Evolutionary conservation across 2,113 vertebrate species (phyloP).

Genomic region (Carassius auratus): DNA sequence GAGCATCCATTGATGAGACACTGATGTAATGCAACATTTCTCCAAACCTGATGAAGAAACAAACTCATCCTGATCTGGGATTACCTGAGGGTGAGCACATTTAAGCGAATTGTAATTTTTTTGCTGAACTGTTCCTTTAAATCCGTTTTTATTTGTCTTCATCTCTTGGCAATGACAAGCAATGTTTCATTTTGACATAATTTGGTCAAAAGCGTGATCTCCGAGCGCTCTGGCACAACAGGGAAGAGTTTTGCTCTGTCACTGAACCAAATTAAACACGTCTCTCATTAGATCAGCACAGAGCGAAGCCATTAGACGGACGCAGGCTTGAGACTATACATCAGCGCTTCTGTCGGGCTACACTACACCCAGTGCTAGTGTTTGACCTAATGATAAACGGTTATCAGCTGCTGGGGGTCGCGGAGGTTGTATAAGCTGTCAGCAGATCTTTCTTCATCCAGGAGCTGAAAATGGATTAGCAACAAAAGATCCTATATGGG

Average conservation of each 20-base stretch:
- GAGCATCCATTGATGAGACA: too few relatives aligned
- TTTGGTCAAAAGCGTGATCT: not conserved
- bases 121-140: not conserved
- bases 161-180: slow-evolving; percentile 3
- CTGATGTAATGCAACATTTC: too few relatives aligned
- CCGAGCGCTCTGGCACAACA: not conserved
- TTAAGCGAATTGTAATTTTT: too few relatives aligned
- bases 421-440: slow-evolving; percentile 30
- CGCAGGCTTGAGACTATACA: not conserved
- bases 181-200: slow-evolving; percentile 23
- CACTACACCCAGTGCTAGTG: not conserved
- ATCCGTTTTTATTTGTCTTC: not conserved
- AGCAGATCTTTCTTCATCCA: slow-evolving; percentile 13
- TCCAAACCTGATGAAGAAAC: too few relatives aligned
- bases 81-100: too few relatives aligned
- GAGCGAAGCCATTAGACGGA: not conserved
- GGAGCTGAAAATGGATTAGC: slow-evolving; percentile 1
- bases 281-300: slow-evolving; percentile 5
- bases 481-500: not conserved
- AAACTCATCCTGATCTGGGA: too few relatives aligned
- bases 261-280: not conserved
- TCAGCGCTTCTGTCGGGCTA: not conserved
- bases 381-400: slow-evolving; percentile 16
- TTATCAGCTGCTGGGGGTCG: slow-evolving; percentile 35
- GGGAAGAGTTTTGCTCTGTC: not conserved